phyloP scores from a whole-genome alignment of 2,113 vertebrate species.

The Lamprologus tigripictilis region DNA sequence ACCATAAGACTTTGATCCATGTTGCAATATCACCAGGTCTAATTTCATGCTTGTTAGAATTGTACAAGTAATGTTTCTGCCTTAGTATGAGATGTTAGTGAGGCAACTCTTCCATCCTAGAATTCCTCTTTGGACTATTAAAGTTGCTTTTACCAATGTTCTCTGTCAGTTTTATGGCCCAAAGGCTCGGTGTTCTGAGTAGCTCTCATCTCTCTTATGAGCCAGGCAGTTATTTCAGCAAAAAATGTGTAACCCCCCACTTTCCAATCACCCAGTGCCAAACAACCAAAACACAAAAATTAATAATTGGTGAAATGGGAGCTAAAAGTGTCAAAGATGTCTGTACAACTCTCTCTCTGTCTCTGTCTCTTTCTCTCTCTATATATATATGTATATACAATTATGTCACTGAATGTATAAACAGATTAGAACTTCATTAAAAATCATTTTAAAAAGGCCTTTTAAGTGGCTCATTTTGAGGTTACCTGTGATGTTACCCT shows the following conservation, averaged over 20 bases:
- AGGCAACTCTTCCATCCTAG: background rate
- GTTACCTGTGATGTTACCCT: background rate
- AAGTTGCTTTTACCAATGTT: background rate
- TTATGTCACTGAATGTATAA: background rate
- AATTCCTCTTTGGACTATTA: background rate
- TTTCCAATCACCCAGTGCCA: background rate
- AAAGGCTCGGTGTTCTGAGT: background rate
- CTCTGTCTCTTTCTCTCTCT: accelerated
- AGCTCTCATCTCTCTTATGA: background rate
- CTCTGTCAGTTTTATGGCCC: background rate
- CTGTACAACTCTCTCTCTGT: background rate
- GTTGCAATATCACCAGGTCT: background rate
- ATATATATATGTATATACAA: accelerated
- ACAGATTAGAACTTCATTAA: background rate
- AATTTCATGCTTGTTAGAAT: background rate
- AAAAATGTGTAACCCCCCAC: background rate
- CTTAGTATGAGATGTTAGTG: background rate
- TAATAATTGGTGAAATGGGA: background rate
- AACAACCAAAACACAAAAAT: background rate
- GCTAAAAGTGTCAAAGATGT: background rate
- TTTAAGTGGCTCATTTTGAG: background rate
- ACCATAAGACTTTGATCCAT: background rate
- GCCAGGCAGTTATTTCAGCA: background rate
- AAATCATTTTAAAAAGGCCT: background rate
- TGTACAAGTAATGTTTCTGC: background rate